Conservation (phyloP, 2,888 invertebrate genomes). For the Callyntrura sp. region DNA sequence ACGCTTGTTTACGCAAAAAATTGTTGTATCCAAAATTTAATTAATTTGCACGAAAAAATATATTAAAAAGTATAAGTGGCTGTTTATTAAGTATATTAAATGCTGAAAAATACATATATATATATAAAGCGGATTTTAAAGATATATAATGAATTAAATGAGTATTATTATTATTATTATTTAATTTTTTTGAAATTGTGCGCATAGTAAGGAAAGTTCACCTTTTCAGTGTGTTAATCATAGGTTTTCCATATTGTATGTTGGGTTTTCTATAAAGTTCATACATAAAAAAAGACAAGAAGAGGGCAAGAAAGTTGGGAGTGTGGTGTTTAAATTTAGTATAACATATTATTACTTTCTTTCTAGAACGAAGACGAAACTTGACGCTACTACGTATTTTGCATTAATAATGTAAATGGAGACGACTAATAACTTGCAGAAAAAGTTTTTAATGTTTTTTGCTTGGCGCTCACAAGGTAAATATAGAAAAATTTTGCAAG, state of each 20-base stretch:
- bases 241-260: conserved; percentile 74
- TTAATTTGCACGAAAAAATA: conserved; percentile 16
- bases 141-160: not conserved
- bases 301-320: conserved; percentile 34
- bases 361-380: not conserved
- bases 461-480: no score
- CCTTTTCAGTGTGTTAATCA: conserved; percentile 77
- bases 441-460: not conserved
- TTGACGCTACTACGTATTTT: no score
- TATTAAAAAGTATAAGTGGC: not conserved
- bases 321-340: conserved; percentile 48
- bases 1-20: conserved; percentile 38
- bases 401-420: not conserved
- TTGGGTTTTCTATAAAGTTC: conserved; percentile 61
- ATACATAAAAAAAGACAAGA: conserved; percentile 43
- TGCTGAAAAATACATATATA: conserved; percentile 21
- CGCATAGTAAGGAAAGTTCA: conserved; percentile 67
- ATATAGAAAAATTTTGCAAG: not conserved
- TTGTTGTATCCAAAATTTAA: not conserved
- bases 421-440: not conserved
- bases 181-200: conserved; percentile 43
- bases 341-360: not conserved
- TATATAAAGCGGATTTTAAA: conserved; percentile 22
- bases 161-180: conserved; percentile 52
- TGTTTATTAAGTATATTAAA: conserved; percentile 4